phyloP scores from a whole-genome alignment of 2,113 vertebrate genomes.

The Anoura caudifer region DNA sequence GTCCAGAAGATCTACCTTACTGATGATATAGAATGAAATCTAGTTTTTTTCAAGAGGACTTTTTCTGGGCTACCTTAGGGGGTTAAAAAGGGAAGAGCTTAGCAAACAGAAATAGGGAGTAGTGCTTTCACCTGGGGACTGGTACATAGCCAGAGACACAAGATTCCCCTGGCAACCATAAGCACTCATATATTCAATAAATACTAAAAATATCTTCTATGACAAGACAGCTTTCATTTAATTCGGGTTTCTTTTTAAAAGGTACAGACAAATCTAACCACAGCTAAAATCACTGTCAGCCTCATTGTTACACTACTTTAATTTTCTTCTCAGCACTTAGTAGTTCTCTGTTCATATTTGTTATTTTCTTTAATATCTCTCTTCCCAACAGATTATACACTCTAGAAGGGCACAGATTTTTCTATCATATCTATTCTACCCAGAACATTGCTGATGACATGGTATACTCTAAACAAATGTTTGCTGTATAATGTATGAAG shows the following conservation, averaged over 20 bases:
- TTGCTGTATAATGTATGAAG: not conserved
- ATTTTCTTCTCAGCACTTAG: slow-evolving; percentile 9
- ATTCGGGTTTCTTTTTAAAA: slow-evolving; percentile 12
- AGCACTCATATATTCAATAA: slow-evolving; percentile 1
- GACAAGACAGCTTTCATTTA: not conserved
- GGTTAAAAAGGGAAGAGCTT: not conserved
- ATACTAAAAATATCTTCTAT: not conserved
- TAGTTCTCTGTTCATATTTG: not conserved
- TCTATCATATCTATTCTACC: not conserved
- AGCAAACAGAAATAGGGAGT: not conserved
- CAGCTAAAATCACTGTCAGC: not conserved
- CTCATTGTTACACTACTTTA: not conserved
- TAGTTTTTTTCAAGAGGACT: not conserved
- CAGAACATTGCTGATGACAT: not conserved
- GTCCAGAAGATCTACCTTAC: not conserved
- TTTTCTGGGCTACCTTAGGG: not conserved
- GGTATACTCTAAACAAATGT: slow-evolving; percentile 6
- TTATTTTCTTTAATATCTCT: slow-evolving; percentile 20
- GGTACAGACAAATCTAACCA: not conserved
- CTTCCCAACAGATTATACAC: not conserved
- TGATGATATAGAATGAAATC: not conserved
- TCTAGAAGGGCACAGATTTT: not conserved
- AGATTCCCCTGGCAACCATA: not conserved
- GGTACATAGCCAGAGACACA: not conserved
- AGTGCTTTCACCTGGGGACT: not conserved